Conservation (phyloP, 2,113 vertebrate species). For the Clinocottus analis region DNA sequence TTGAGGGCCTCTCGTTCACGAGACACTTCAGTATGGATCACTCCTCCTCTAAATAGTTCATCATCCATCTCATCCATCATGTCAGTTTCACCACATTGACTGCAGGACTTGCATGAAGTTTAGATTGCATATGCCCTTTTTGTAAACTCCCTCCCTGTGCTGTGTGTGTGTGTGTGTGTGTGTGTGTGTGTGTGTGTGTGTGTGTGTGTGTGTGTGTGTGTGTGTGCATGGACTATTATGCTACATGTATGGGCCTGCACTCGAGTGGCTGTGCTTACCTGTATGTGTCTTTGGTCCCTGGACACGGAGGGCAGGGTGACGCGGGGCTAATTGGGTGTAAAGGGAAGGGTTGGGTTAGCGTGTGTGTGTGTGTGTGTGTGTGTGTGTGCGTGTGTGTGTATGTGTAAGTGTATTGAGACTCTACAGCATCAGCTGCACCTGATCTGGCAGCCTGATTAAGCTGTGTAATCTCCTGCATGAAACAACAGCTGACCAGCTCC, state of each 20-base stretch:
- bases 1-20: background rate
- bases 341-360: conserved; percentile 77
- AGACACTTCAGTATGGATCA: background rate
- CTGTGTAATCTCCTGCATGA: conserved; percentile 90
- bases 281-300: conserved; percentile 85
- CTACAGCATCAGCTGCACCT: conserved; percentile 92
- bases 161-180: conserved; percentile 7
- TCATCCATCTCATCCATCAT: background rate
- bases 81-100: background rate
- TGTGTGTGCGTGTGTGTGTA: conserved; percentile 41
- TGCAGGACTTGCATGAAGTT: background rate
- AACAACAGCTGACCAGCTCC: conserved; percentile 92
- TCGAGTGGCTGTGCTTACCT: conserved; percentile 52
- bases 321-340: conserved; percentile 97
- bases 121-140: conserved; percentile 2
- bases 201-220: conserved; percentile 26
- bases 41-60: background rate
- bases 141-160: background rate
- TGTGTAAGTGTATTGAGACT: conserved; percentile 76
- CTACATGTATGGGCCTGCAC: conserved; percentile 60
- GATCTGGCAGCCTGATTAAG: conserved; percentile 93
- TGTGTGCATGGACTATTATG: background rate
- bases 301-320: conserved; percentile 78
- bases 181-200: conserved; percentile 18
- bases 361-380: conserved; percentile 51